Percentiles rank a stretch among this genome's conserved stretches.
Conservation (phyloP, 2,113 vertebrate genomes). For the Ranitomeya imitator region DNA sequence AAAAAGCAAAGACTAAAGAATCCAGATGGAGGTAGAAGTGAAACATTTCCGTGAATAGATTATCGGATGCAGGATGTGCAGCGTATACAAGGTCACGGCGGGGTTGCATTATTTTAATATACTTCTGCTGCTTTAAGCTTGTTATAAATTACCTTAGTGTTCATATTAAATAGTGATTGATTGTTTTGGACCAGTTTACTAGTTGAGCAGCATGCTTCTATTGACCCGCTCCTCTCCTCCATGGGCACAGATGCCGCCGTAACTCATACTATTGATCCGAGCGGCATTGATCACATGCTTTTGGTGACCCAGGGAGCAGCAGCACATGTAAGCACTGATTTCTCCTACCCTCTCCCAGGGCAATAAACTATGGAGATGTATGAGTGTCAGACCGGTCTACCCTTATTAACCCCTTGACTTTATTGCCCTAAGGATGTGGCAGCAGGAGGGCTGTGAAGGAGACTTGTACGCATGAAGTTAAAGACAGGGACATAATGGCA, state of each 20-base stretch:
- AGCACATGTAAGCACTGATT: conserved; percentile 58
- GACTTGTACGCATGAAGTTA: conserved; percentile 15
- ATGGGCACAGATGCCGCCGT: conserved; percentile 74
- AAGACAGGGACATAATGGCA: neutral
- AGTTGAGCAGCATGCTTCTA: conserved; percentile 62
- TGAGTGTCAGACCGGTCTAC: conserved; percentile 43
- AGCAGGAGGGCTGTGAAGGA: conserved; percentile 20
- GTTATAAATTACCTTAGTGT: conserved; percentile 53
- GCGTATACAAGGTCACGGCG: conserved; percentile 30
- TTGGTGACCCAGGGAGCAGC: conserved; percentile 63
- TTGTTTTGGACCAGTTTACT: conserved; percentile 56
- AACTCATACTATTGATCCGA: conserved; percentile 78
- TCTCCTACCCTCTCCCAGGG: conserved; percentile 54
- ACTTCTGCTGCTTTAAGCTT: conserved; percentile 44
- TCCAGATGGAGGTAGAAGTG: neutral
- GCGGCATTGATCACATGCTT: conserved; percentile 71
- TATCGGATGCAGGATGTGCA: neutral
- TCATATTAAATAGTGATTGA: conserved; percentile 59
- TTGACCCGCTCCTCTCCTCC: conserved; percentile 69
- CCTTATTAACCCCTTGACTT: conserved; percentile 51
- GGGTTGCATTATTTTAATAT: conserved; percentile 55
- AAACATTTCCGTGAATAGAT: neutral
- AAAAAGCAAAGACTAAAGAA: neutral
- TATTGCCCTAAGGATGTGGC: conserved; percentile 9
- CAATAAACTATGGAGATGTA: conserved; percentile 55